Conservation (phyloP, 2,888 invertebrate species). For the Stenodera caucasica region DNA sequence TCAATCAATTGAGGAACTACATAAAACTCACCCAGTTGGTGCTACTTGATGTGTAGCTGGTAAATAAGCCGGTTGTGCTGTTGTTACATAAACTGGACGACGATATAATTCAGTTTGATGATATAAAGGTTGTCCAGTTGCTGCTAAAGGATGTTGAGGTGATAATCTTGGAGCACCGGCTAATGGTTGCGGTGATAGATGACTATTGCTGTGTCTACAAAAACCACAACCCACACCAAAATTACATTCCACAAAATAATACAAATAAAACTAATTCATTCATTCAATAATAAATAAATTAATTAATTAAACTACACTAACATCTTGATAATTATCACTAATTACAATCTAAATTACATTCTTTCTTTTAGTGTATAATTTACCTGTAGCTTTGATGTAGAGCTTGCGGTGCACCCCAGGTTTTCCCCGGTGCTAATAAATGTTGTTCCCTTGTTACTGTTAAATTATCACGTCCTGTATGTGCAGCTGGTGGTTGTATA, state of each 20-base stretch:
- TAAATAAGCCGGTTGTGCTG: constrained; percentile 60
- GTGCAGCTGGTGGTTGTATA: constrained; percentile 61
- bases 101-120: constrained; percentile 68
- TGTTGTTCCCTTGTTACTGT: constrained; percentile 60
- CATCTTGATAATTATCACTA: not conserved
- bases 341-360: not conserved
- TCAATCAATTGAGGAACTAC: constrained; percentile 24
- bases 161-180: constrained; percentile 56
- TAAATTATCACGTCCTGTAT: constrained; percentile 57
- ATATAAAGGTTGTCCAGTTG: constrained; percentile 64
- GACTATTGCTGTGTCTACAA: constrained; percentile 55
- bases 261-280: not conserved
- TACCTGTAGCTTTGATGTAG: constrained; percentile 58
- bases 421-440: constrained; percentile 59
- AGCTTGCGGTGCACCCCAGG: constrained; percentile 57
- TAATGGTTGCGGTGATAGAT: constrained; percentile 59
- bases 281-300: not conserved
- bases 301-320: not conserved
- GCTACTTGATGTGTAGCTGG: constrained; percentile 60
- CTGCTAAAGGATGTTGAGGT: constrained; percentile 59
- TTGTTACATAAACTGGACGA: constrained; percentile 70
- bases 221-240: constrained; percentile 19
- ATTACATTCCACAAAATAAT: constrained; percentile 7
- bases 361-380: constrained; percentile 16
- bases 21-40: constrained; percentile 50